phyloP scores from a whole-genome alignment of 2,888 invertebrate species.

The Diarsia mendica region DNA sequence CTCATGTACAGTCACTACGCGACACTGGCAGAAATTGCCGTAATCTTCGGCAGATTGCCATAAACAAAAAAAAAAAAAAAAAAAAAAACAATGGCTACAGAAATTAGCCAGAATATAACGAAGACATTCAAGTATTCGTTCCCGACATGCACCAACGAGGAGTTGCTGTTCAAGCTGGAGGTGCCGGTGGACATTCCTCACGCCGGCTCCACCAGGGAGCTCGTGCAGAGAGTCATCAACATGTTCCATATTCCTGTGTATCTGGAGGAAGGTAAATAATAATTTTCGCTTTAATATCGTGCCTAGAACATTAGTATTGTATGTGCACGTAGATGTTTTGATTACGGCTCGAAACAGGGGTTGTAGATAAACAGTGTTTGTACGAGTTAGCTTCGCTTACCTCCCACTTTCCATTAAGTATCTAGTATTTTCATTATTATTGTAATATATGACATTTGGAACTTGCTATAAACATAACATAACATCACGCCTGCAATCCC shows the following conservation, averaged over 20 bases:
- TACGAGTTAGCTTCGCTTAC: neutral
- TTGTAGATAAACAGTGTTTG: neutral
- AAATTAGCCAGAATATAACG: conserved; percentile 73
- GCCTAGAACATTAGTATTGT: neutral
- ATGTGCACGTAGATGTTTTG: neutral
- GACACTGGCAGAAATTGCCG: too few relatives aligned
- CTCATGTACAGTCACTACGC: too few relatives aligned
- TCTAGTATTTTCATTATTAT: neutral
- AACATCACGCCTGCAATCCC: too few relatives aligned
- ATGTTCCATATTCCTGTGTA: conserved; percentile 93
- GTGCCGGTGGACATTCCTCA: conserved; percentile 92
- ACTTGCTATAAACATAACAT: neutral
- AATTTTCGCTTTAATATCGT: neutral
- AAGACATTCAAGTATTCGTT: conserved; percentile 88
- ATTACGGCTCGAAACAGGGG: neutral
- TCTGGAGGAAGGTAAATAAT: conserved; percentile 90
- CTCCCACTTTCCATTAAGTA: conserved; percentile 41
- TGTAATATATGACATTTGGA: neutral
- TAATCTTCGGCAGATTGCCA: too few relatives aligned
- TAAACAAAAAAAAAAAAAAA: too few relatives aligned
- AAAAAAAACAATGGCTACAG: conserved; percentile 82
- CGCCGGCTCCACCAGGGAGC: conserved; percentile 90
- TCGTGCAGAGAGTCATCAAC: conserved; percentile 91
- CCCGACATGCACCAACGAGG: conserved; percentile 90
- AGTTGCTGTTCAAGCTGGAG: conserved; percentile 89